Conservation (phyloP, 92 coral and sea anemone species). For the Epizoanthus scotinus region DNA sequence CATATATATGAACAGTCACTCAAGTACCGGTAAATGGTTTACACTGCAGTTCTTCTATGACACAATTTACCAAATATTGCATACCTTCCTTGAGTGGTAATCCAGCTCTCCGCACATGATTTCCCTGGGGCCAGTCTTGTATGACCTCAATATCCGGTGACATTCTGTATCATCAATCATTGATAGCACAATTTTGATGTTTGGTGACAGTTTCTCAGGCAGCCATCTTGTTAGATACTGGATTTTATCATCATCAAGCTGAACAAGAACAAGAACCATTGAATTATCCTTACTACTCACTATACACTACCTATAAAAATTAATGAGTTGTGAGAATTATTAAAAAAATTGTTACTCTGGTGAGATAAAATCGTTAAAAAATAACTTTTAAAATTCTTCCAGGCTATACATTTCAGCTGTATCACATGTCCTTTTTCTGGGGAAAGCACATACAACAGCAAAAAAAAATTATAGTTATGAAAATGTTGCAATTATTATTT, state of each 20-base stretch:
- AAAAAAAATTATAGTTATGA: too few species aligned
- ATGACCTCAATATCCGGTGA: constrained; percentile 87
- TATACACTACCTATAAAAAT: neutral
- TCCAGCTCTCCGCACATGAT: constrained; percentile 91
- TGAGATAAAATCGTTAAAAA: too few species aligned
- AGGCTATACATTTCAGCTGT: too few species aligned
- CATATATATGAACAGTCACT: neutral
- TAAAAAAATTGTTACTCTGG: too few species aligned
- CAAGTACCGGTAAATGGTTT: neutral
- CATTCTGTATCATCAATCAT: constrained; percentile 99
- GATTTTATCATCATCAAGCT: constrained; percentile 97
- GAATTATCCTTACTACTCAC: neutral
- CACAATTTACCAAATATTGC: neutral
- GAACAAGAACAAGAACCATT: neutral
- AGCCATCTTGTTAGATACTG: constrained; percentile 96
- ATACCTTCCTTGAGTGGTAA: constrained; percentile 85
- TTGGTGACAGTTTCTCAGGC: constrained; percentile 91
- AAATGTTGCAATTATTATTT: neutral
- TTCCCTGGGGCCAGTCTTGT: constrained; percentile 87
- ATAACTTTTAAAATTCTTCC: too few species aligned
- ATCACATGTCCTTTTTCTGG: too few species aligned
- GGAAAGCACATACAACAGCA: too few species aligned
- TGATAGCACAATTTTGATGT: constrained; percentile 86
- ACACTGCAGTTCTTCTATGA: neutral
- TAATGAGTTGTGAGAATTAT: too few species aligned